phyloP scores from a whole-genome alignment of 2,888 invertebrate species.

The Eucera pruinosa region DNA sequence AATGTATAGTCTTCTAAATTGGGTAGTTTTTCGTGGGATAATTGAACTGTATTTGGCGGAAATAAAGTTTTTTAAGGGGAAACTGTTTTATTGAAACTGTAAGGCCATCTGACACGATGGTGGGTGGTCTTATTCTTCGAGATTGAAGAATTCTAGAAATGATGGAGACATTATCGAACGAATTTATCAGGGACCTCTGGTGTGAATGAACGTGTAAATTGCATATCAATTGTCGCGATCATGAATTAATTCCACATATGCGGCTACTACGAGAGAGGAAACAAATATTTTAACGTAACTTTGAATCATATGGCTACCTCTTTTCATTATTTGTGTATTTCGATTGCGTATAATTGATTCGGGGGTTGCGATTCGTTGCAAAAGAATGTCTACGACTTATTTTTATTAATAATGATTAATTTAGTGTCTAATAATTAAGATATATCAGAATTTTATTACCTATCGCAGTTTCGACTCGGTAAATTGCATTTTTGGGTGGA shows the following conservation, averaged over 20 bases:
- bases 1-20: too few species aligned
- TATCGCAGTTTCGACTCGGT: not conserved
- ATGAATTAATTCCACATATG: not conserved
- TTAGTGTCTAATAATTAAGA: not conserved
- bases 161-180: not conserved
- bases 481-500: constrained; percentile 24
- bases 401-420: not conserved
- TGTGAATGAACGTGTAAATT: not conserved
- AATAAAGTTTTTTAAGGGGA: not conserved
- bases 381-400: not conserved
- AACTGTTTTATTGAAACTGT: constrained; percentile 1
- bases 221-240: too few species aligned
- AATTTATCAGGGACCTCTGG: not conserved
- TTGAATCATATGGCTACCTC: not conserved
- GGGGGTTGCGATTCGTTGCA: not conserved
- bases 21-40: not conserved
- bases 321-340: not conserved
- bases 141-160: not conserved
- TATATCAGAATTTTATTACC: not conserved
- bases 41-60: not conserved
- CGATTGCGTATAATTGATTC: not conserved
- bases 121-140: not conserved
- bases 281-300: not conserved
- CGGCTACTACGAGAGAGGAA: not conserved
- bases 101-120: not conserved